A percentile compares a stretch with the other conserved stretches of the same genome.
phyloP scores from a whole-genome alignment of 1,140 invertebrate species.

The Trigoniulus corallinus region DNA sequence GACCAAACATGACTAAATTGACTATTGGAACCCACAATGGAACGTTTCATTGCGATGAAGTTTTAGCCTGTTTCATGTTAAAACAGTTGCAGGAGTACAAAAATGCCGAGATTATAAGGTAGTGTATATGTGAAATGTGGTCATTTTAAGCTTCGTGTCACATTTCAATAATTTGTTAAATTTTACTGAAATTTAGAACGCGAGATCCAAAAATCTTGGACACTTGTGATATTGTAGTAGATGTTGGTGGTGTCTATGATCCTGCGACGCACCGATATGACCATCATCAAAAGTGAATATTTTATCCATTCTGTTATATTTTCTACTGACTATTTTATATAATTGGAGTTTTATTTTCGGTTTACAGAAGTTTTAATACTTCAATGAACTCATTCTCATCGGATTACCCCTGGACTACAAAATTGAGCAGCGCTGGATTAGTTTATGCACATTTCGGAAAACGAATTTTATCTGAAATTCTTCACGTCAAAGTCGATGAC shows the following conservation, averaged over 20 bases:
- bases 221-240: slow-evolving; percentile 84
- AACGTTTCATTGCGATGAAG: slow-evolving; percentile 91
- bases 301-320: too few relatives aligned
- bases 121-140: slow-evolving; percentile 11
- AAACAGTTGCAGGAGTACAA: slow-evolving; percentile 62
- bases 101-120: slow-evolving; percentile 65
- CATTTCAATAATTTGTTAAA: neutral
- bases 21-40: slow-evolving; percentile 45
- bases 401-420: slow-evolving; percentile 38
- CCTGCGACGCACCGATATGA: slow-evolving; percentile 62
- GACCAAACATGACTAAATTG: too few relatives aligned
- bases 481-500: slow-evolving; percentile 30
- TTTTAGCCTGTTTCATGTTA: slow-evolving; percentile 78
- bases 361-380: slow-evolving; percentile 46
- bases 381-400: slow-evolving; percentile 39
- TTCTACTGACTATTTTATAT: neutral
- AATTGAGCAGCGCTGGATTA: slow-evolving; percentile 86
- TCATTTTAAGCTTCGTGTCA: neutral
- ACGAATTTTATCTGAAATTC: slow-evolving; percentile 44
- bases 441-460: slow-evolving; percentile 83
- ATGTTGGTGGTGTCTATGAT: slow-evolving; percentile 86
- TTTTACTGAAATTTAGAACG: slow-evolving; percentile 27
- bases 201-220: slow-evolving; percentile 46
- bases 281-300: slow-evolving; percentile 75
- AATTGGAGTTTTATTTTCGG: neutral